Conservation (phyloP, 2,888 invertebrate species). For the Pinctada fucata region DNA sequence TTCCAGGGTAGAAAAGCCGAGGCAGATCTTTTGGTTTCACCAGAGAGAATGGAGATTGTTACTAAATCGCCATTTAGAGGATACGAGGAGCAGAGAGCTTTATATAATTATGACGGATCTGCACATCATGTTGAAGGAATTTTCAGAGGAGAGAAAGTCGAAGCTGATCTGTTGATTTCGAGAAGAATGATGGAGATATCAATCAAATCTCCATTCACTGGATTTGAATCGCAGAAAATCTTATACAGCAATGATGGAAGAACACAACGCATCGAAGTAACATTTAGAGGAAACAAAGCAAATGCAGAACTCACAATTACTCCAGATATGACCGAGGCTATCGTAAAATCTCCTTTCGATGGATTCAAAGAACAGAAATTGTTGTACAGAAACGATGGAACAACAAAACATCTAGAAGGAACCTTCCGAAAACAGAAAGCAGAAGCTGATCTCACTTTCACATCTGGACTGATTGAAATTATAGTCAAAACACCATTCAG, state of each 20-base stretch:
- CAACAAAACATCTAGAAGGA: slow-evolving; percentile 30
- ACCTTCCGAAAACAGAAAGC: slow-evolving; percentile 20
- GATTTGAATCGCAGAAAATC: not conserved
- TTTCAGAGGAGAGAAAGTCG: too few relatives aligned
- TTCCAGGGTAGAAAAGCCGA: slow-evolving; percentile 11
- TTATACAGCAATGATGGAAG: slow-evolving; percentile 1
- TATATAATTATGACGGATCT: not conserved
- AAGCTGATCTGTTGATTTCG: too few relatives aligned
- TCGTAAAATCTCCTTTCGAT: slow-evolving; percentile 51
- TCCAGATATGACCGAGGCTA: not conserved
- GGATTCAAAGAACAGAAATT: slow-evolving; percentile 36
- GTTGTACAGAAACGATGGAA: slow-evolving; percentile 26
- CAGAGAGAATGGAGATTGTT: not conserved
- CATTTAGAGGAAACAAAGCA: slow-evolving; percentile 1
- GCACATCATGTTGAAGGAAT: too few relatives aligned
- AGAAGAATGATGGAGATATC: not conserved
- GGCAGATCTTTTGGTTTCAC: slow-evolving; percentile 2
- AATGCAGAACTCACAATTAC: not conserved
- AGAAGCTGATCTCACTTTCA: slow-evolving; percentile 5
- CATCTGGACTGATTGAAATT: not conserved
- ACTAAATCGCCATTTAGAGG: slow-evolving; percentile 19
- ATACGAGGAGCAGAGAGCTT: slow-evolving; percentile 7
- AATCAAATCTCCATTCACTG: slow-evolving; percentile 11
- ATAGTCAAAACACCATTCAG: slow-evolving; percentile 20
- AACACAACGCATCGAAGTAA: not conserved